Conservation (phyloP, 1,140 invertebrate species). For the Lamellibrachia luymesi region DNA sequence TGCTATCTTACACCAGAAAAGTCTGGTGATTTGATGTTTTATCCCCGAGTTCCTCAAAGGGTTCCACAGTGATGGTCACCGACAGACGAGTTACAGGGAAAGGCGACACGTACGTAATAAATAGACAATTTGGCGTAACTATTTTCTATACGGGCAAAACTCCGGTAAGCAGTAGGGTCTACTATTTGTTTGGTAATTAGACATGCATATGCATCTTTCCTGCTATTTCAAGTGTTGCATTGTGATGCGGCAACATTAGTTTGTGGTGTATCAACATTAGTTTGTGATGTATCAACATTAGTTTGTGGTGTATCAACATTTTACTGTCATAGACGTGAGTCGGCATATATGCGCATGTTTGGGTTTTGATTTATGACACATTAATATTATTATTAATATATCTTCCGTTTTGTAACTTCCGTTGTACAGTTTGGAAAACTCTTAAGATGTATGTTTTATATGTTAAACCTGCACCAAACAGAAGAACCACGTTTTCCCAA, state of each 20-base stretch:
- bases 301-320: no score
- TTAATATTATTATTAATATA: background rate
- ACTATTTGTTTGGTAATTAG: background rate
- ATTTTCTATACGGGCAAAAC: background rate
- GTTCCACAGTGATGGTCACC: background rate
- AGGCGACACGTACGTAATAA: background rate
- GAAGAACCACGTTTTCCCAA: no score
- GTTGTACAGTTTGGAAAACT: no score
- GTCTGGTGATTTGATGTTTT: background rate
- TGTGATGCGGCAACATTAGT: background rate
- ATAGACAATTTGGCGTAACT: background rate
- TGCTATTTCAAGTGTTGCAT: background rate
- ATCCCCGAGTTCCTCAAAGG: background rate
- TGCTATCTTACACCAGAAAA: background rate
- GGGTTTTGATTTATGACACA: background rate
- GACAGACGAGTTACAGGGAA: no score
- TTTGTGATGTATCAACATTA: no score
- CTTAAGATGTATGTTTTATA: no score
- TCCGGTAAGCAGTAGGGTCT: background rate
- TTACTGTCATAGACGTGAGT: no score
- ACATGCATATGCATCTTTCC: background rate
- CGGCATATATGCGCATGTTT: background rate
- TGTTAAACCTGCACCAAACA: no score
- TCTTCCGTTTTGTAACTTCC: no score
- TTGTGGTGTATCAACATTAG: no score